Base-by-base conservation (phyloP, 1,140 invertebrate species). In the Phymastichus coffea region DNA sequence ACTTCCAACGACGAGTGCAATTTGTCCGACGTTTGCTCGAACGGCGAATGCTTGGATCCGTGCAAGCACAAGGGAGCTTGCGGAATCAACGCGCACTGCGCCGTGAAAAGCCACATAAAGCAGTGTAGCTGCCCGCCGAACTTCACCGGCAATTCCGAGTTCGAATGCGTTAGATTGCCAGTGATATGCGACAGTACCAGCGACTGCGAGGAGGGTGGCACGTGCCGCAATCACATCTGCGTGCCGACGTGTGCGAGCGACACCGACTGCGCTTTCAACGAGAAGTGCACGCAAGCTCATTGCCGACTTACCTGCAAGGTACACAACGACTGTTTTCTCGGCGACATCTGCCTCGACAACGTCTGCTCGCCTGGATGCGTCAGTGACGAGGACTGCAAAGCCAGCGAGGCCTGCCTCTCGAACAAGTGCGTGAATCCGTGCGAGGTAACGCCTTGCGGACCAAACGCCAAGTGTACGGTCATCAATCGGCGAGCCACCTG, bases 311-410 rank as follows among this genome's bases (percentile, higher is more conserved):
- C 92, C 2, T 96, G 94, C 68, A 85, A 91, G 48, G 84, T 93
- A 1, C 91, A 95, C 70, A 92, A 94, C 64, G 93, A 95, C 68
- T 95, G 93, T 70, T 94, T 94, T 83, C 78, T 94, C 10, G 92
- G 92, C 10, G 92, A 95, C 67, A 91, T 95, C 63, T 95, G 93
- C 70, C 76, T 93, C 23, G 84, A 87, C 63, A 93, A 93, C 66
- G 88, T 88, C 76, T 95, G 93, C 67, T 83, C 89, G 44, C 88
- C 90, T 66, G 94, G 93, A 9, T 96, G 94, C 69, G 86, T 89
- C 61, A 85, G 86, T 10, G 91, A 95, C 68, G 89, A 92, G 65
- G 93, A 95, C 73, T 96, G 94, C 73, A 87, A 88, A 65, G 86
- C 86, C 6, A 88, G 87, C 37, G 89, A 94, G 74, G 85, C 89